A percentile compares a stretch with the other conserved stretches of the same genome.
These are phyloP conservation scores for Neoascia interrupta DNA, from an alignment of 2,888 invertebrate genomes.

Conservation along the genomic window DNA sequence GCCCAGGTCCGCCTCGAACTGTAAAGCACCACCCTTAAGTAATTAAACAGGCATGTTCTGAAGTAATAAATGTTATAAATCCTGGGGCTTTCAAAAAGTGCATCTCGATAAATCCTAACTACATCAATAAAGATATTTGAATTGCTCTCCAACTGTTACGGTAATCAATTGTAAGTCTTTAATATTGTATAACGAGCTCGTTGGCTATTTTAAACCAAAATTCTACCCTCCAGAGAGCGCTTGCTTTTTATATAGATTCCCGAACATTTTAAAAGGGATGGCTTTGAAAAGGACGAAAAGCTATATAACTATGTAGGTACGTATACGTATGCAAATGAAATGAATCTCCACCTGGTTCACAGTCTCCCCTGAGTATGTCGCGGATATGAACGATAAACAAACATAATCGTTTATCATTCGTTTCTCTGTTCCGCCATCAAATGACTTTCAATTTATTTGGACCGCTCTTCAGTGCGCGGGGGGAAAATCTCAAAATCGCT, in stretches of 20 bases:
- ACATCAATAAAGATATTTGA: too few species aligned
- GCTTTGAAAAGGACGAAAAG: too few species aligned
- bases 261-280: too few species aligned
- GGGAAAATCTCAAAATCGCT: slow-evolving; percentile 41
- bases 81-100: too few species aligned
- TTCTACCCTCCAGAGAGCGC: slow-evolving; percentile 30
- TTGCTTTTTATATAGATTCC: slow-evolving; percentile 7
- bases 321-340: slow-evolving; percentile 7
- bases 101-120: too few species aligned
- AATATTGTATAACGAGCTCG: slow-evolving; percentile 36
- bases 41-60: too few species aligned
- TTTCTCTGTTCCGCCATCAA: slow-evolving; percentile 43
- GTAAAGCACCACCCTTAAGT: too few species aligned
- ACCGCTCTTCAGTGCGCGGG: background rate
- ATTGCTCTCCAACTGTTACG: slow-evolving; percentile 10
- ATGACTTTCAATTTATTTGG: slow-evolving; percentile 59
- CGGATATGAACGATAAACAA: slow-evolving; percentile 30
- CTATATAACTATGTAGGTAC: too few species aligned
- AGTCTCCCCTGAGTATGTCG: slow-evolving; percentile 4
- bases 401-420: slow-evolving; percentile 54
- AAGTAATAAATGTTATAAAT: too few species aligned
- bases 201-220: slow-evolving; percentile 23
- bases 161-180: slow-evolving; percentile 45
- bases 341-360: slow-evolving; percentile 51
- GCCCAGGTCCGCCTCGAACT: too few species aligned